These are phyloP conservation scores for Lochmaea crataegi DNA, from an alignment of 2,888 invertebrate genomes.

Conservation along the genomic window DNA sequence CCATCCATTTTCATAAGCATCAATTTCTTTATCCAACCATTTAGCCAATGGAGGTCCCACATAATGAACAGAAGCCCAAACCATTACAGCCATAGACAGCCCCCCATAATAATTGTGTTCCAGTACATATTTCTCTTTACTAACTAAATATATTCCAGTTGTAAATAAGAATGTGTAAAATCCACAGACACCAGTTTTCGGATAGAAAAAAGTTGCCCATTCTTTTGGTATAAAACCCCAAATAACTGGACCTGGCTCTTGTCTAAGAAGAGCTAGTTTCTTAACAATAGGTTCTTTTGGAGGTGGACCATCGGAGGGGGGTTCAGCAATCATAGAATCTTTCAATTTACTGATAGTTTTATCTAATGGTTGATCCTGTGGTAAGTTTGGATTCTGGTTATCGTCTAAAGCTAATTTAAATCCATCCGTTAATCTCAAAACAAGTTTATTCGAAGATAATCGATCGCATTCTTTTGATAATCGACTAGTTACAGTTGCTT, in stretches of 20 bases:
- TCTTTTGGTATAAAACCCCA: slow-evolving; percentile 92
- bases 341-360: slow-evolving; percentile 21
- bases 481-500: slow-evolving; percentile 43
- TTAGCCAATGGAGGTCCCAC: slow-evolving; percentile 76
- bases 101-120: slow-evolving; percentile 93
- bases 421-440: slow-evolving; percentile 23
- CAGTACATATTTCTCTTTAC: slow-evolving; percentile 94
- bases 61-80: slow-evolving; percentile 71
- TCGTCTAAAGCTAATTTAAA: slow-evolving; percentile 22
- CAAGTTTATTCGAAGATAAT: slow-evolving; percentile 15
- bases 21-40: slow-evolving; percentile 78
- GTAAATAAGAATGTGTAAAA: slow-evolving; percentile 84
- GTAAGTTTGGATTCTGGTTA: neutral
- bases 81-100: slow-evolving; percentile 75
- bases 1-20: slow-evolving; percentile 68
- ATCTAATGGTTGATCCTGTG: neutral
- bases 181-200: slow-evolving; percentile 91
- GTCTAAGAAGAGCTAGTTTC: slow-evolving; percentile 64
- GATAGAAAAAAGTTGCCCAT: slow-evolving; percentile 94
- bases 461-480: slow-evolving; percentile 47
- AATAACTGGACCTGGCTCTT: slow-evolving; percentile 81
- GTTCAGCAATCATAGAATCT: neutral
- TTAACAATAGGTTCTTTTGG: slow-evolving; percentile 18
- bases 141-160: slow-evolving; percentile 78
- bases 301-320: neutral